Percentiles rank a stretch among this genome's conserved stretches.
These are phyloP conservation scores for Periophthalmus modestus DNA, from an alignment of 2,113 vertebrate species.

Conservation along the genomic window DNA sequence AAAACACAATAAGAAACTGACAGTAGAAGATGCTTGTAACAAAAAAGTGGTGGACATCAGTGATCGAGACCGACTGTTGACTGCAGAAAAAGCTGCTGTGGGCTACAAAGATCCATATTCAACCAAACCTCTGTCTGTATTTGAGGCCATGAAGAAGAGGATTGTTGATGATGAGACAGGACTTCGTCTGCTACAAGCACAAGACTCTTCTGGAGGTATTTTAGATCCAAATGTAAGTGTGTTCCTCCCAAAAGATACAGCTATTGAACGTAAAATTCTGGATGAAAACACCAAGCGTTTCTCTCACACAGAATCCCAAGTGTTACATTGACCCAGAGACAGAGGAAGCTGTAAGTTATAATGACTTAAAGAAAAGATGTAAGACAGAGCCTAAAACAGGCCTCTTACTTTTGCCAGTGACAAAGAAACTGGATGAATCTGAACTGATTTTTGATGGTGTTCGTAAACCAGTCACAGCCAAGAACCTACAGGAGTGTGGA, in stretches of 20 bases:
- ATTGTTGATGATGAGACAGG: neutral
- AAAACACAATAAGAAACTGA: neutral
- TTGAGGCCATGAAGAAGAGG: slow-evolving; percentile 3
- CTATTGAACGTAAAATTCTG: neutral
- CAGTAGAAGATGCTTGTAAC: neutral
- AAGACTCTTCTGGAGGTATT: neutral
- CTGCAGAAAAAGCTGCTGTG: neutral
- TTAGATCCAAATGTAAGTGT: neutral
- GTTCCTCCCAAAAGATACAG: neutral
- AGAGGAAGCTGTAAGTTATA: neutral
- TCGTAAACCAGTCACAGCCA: neutral
- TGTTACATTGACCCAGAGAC: neutral
- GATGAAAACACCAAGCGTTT: neutral
- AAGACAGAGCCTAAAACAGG: neutral
- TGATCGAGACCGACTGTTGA: neutral
- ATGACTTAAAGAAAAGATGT: slow-evolving; percentile 6
- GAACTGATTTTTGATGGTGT: neutral
- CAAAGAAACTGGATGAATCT: neutral
- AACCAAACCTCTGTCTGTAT: neutral
- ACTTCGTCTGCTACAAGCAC: neutral
- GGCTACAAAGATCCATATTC: slow-evolving; percentile 1
- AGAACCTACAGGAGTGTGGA: neutral
- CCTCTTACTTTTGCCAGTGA: neutral
- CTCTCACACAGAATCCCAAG: neutral
- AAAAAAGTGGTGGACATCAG: neutral